Conservation (phyloP, 2,888 invertebrate genomes). For the Tetropium fuscum region DNA sequence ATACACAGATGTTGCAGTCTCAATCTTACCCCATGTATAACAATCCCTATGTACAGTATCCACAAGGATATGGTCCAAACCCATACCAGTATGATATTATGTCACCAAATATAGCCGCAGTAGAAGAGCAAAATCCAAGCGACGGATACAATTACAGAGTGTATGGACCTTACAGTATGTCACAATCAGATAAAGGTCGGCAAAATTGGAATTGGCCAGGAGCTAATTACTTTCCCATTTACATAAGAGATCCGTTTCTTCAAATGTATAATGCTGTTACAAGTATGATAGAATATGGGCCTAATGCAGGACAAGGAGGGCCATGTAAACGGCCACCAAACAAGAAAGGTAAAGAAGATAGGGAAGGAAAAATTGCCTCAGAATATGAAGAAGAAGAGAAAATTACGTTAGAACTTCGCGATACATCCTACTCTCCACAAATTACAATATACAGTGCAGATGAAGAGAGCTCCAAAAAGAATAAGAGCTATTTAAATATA, state of each 20-base stretch:
- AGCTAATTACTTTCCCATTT: conserved; percentile 69
- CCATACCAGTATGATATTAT: conserved; percentile 29
- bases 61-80: conserved; percentile 18
- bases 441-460: conserved; percentile 30
- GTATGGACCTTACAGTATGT: conserved; percentile 30
- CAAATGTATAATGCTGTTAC: conserved; percentile 69
- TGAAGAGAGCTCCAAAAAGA: conserved; percentile 21
- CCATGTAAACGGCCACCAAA: conserved; percentile 42
- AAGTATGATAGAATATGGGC: conserved; percentile 72
- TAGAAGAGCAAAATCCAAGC: conserved; percentile 16
- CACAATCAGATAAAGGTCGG: conserved; percentile 35
- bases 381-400: conserved; percentile 23
- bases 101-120: conserved; percentile 14
- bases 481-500: conserved; percentile 39
- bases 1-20: conserved; percentile 32
- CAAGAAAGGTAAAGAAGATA: conserved; percentile 8
- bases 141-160: conserved; percentile 30
- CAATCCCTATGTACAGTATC: conserved; percentile 34
- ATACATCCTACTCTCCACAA: conserved; percentile 30
- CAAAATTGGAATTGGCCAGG: conserved; percentile 68
- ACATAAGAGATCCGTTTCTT: conserved; percentile 71
- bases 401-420: conserved; percentile 34
- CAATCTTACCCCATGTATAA: conserved; percentile 29
- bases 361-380: conserved; percentile 33
- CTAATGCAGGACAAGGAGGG: conserved; percentile 65